Conservation (phyloP, 2,888 invertebrate species). For the Metacarcinus magister region DNA sequence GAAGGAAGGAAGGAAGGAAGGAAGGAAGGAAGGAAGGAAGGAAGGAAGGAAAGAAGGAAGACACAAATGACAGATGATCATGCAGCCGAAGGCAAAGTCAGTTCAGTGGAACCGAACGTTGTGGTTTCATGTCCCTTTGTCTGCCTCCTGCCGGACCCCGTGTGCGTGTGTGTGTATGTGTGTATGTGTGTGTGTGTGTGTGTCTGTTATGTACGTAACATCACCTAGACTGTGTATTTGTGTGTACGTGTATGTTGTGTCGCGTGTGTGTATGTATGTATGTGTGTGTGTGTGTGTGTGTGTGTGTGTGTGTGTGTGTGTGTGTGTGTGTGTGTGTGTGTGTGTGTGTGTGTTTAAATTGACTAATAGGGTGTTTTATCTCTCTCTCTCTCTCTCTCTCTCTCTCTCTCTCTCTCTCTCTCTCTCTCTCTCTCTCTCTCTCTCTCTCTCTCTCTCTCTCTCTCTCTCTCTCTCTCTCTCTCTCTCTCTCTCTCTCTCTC, state of each 20-base stretch:
- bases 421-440: not conserved
- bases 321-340: slow-evolving; percentile 26
- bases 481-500: slow-evolving; percentile 5
- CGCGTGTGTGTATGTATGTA: not conserved
- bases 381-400: no score
- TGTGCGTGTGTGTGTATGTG: not conserved
- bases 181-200: not conserved
- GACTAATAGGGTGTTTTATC: slow-evolving; percentile 14
- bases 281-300: not conserved
- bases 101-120: not conserved
- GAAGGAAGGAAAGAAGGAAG: not conserved
- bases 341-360: slow-evolving; percentile 9
- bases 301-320: slow-evolving; percentile 18
- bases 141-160: slow-evolving; percentile 31
- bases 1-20: not conserved
- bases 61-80: not conserved
- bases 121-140: slow-evolving; percentile 33
- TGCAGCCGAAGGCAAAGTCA: not conserved
- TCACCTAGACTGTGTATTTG: not conserved
- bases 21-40: not conserved
- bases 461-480: not conserved
- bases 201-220: not conserved
- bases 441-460: not conserved
- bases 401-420: no score
- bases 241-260: not conserved